A percentile compares a stretch with the other conserved stretches of the same genome.
Evolutionary conservation across 2,888 invertebrate genomes (phyloP).

Genomic region (Drosophila falleni): DNA sequence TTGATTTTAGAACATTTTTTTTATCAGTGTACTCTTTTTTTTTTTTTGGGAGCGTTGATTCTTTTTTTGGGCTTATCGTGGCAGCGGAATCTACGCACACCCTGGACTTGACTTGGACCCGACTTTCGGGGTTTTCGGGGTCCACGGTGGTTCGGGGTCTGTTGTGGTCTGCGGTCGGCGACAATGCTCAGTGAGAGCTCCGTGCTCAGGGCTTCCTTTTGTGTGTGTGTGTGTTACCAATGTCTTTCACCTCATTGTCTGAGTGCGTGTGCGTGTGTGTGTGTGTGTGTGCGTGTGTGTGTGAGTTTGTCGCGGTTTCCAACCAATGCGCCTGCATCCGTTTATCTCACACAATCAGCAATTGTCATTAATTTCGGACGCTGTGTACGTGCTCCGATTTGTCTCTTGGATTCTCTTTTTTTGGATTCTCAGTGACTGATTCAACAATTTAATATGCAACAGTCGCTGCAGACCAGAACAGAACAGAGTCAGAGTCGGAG

Average conservation of each 20-base stretch:
- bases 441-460: constrained; percentile 84
- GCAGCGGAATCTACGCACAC: constrained; percentile 64
- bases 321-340: constrained; percentile 45
- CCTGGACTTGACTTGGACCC: constrained; percentile 61
- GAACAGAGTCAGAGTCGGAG: neutral
- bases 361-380: constrained; percentile 82
- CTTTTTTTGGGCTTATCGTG: constrained; percentile 44
- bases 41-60: constrained; percentile 42
- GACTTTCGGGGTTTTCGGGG: constrained; percentile 27
- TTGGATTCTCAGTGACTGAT: constrained; percentile 62
- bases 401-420: constrained; percentile 62
- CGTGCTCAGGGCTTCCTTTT: constrained; percentile 53
- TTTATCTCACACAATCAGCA: constrained; percentile 81
- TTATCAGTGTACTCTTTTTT: too few relatives aligned
- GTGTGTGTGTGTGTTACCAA: constrained; percentile 56
- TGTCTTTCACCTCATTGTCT: constrained; percentile 52
- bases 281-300: constrained; percentile 20
- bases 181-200: constrained; percentile 23
- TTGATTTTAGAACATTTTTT: too few relatives aligned
- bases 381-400: constrained; percentile 82
- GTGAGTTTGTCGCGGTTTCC: constrained; percentile 62
- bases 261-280: neutral
- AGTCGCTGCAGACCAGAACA: constrained; percentile 24
- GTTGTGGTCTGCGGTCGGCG: constrained; percentile 14
- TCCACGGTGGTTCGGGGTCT: constrained; percentile 21